These are phyloP conservation scores for Holothuria leucospilota DNA, from an alignment of 53 echinoderm and acorn worm genomes.

Conservation along the genomic window DNA sequence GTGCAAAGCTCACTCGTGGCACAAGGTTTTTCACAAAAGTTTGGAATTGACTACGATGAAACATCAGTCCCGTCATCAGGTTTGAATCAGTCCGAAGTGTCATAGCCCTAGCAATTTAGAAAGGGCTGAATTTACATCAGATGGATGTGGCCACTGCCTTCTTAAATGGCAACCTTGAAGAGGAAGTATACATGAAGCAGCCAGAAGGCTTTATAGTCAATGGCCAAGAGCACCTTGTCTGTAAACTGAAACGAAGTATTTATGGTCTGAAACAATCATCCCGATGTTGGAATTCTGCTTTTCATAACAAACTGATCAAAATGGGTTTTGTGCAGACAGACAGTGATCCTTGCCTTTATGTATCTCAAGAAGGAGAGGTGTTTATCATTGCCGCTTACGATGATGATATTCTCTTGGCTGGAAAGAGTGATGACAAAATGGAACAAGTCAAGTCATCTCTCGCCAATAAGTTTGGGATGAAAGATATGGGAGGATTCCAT, in stretches of 20 bases:
- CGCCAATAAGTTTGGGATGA: not conserved
- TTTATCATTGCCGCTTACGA: constrained; percentile 1
- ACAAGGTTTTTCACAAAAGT: constrained; percentile 25
- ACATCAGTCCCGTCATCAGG: no score
- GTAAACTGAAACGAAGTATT: constrained; percentile 4
- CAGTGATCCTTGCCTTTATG: not conserved
- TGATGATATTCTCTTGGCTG: constrained; percentile 18
- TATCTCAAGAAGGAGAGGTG: no score
- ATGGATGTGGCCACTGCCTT: no score
- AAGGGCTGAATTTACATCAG: not conserved
- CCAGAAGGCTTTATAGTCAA: constrained; percentile 5
- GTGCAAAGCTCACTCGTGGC: constrained; percentile 21
- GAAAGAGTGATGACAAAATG: no score
- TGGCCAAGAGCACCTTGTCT: constrained; percentile 8
- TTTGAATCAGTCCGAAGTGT: no score
- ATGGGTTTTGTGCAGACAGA: constrained; percentile 8
- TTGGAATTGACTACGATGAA: no score
- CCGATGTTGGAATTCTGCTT: constrained; percentile 26
- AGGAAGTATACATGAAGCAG: constrained; percentile 31
- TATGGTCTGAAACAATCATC: no score
- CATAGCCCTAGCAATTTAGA: not conserved
- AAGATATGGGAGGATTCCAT: no score
- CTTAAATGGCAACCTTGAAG: constrained; percentile 6
- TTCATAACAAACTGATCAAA: no score
- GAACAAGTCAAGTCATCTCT: not conserved